Evolutionary conservation across 2,113 vertebrate genomes (phyloP), one percentile per base, ranked within the genome.

Genomic region (Podocnemis expansa): DNA sequence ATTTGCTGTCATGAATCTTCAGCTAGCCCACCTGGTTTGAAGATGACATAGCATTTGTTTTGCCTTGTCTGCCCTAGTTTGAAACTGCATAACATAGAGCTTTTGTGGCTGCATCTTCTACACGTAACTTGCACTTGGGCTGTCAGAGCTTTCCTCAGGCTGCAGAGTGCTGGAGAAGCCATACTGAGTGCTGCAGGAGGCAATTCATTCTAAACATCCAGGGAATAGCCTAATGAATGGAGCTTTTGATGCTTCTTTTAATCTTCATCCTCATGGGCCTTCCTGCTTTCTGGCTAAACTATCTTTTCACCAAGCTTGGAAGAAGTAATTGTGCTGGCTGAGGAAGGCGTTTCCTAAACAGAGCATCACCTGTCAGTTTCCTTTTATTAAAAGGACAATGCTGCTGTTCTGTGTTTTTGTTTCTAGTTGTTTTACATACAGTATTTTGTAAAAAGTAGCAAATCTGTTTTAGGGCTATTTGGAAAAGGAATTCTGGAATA

Each of bases 211-310:
- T 31, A 83, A 55, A 10, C 84, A 80, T 29, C 55, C 13, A 79
- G 85, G 84, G 85, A 91, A 90, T 87, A 95, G 54, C 51, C 88
- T 96, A 95, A 94, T 94, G 38, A 95, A 94, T 85, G 89, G n/a
- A 58, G 24, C 51, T 94, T 96, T 93, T 93, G 86, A 88, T 89
- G 54, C 67, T 63, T 87, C 84, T 93, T 78, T 94, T 87, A 84
- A 94, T 94, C 78, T 78, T 85, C 82, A 87, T 85, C 41, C 80
- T 90, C 47, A 41, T 67, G 94, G 78, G 78, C 54, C 34, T 47
- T 94, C 85, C 94, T 96, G 82, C 96, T 93, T 95, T 93, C 87
- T 93, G 88, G 91, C 41, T 91, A 95, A 96, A 43, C 52, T 87
- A 87, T 87, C 29, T 80, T 97, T 93, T 90, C 3, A 0, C 96